Conservation (phyloP, 2,113 vertebrate genomes). For the Emydura subglobosa region DNA sequence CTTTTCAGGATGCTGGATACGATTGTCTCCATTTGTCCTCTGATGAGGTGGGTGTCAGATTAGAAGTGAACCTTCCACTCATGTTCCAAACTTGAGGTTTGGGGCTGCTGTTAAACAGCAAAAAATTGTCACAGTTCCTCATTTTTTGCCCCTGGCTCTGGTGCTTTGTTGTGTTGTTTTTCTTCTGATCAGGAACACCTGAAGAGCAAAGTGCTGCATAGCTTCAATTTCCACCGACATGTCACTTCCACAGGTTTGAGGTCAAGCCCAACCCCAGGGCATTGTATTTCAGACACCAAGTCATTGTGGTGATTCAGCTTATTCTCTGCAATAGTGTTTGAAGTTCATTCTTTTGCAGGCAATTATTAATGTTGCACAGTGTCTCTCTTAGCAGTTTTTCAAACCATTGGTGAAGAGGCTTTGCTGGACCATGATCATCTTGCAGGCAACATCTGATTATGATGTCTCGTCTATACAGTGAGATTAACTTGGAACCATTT, state of each 20-base stretch:
- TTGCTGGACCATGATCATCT: not conserved
- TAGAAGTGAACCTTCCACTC: not conserved
- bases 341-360: not conserved
- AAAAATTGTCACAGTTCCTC: not conserved
- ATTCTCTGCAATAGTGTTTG: not conserved
- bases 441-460: not conserved
- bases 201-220: not conserved
- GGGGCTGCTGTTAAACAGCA: not conserved
- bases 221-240: not conserved
- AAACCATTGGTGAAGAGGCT: not conserved
- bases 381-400: not conserved
- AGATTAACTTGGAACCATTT: not conserved
- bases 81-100: not conserved
- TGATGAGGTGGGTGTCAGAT: not conserved
- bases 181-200: not conserved
- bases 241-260: not conserved
- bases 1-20: not conserved
- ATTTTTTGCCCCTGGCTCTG: not conserved
- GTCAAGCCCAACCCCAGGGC: not conserved
- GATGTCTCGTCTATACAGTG: fast-evolving
- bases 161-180: not conserved
- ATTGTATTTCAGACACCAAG: not conserved
- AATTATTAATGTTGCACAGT: not conserved
- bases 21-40: not conserved
- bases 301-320: not conserved